phyloP scores from a whole-genome alignment of 2,113 vertebrate genomes.

The Anthoscopus minutus region DNA sequence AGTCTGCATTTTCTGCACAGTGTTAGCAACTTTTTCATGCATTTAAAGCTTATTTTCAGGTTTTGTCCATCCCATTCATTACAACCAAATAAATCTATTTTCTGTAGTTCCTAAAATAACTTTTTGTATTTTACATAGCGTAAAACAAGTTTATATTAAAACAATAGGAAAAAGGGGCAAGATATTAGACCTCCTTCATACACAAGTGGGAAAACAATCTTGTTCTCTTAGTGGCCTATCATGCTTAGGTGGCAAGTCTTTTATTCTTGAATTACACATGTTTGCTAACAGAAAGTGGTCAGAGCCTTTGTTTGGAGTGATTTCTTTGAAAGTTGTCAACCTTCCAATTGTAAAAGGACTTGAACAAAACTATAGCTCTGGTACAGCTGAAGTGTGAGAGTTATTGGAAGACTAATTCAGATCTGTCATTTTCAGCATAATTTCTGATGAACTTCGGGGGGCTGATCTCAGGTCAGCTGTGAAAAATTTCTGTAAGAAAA shows the following conservation, averaged over 20 bases:
- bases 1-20: neutral
- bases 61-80: neutral
- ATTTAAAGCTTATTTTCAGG: neutral
- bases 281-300: neutral
- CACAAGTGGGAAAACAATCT: rapidly evolving
- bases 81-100: neutral
- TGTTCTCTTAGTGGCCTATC: neutral
- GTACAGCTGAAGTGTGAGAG: neutral
- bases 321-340: neutral
- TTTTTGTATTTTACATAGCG: neutral
- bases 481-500: no score
- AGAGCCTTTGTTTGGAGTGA: neutral
- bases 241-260: neutral
- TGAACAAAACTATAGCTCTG: neutral
- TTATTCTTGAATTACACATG: neutral
- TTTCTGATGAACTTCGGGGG: neutral
- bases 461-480: neutral
- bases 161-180: neutral
- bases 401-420: neutral
- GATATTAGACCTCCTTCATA: neutral
- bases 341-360: neutral
- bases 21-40: neutral
- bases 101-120: neutral
- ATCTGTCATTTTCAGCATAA: neutral
- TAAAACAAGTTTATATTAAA: neutral